Conservation (phyloP, 1,140 invertebrate species). For the Eumeta japonica region DNA sequence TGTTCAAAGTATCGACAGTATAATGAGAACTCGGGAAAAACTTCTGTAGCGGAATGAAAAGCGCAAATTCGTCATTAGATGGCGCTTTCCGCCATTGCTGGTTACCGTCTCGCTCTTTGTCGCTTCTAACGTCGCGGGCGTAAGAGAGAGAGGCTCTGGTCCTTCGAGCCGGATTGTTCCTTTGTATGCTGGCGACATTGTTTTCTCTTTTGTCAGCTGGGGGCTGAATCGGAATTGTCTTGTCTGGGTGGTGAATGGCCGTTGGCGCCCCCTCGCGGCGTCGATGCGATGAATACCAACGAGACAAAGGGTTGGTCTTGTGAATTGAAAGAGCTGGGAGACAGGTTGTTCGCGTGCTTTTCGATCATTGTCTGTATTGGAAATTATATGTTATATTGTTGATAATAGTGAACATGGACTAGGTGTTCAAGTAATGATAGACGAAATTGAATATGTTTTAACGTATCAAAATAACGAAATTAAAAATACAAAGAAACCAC, state of each 20-base stretch:
- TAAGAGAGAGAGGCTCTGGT: conserved; percentile 37
- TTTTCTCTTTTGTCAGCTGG: conserved; percentile 52
- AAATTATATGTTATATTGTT: neutral
- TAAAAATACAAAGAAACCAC: no score
- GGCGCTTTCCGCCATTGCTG: conserved; percentile 52
- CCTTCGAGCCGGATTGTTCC: conserved; percentile 54
- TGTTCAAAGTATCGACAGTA: conserved; percentile 49
- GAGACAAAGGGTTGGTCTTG: conserved; percentile 53
- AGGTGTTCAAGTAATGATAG: neutral
- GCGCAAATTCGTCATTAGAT: conserved; percentile 58
- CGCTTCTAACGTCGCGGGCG: conserved; percentile 7
- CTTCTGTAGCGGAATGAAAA: conserved; percentile 57
- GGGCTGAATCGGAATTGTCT: conserved; percentile 59
- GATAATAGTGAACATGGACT: neutral
- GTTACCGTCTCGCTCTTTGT: conserved; percentile 28
- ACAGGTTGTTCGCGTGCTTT: conserved; percentile 49
- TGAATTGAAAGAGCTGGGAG: conserved; percentile 49
- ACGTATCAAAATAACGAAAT: no score
- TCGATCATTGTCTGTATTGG: no score
- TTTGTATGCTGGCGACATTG: conserved; percentile 57
- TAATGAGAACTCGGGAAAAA: conserved; percentile 56
- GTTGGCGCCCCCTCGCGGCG: conserved; percentile 51
- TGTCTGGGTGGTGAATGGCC: conserved; percentile 56
- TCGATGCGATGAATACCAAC: conserved; percentile 51
- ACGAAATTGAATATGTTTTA: no score